Conservation (phyloP, 2,888 invertebrate genomes). For the Gortyna flavago region DNA sequence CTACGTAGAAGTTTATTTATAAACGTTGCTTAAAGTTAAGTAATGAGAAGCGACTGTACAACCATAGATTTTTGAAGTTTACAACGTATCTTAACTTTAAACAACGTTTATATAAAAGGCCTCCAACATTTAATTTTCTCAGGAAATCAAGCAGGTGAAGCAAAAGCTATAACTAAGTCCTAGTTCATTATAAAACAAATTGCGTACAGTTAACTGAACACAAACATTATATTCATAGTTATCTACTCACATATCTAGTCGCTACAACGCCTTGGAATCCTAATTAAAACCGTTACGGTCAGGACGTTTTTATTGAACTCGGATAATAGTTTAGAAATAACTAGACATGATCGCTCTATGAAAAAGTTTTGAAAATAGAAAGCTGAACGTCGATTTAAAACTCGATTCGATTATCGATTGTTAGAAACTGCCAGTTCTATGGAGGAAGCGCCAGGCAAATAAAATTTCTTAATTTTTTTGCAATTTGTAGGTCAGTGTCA, state of each 20-base stretch:
- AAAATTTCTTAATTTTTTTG: too few species aligned
- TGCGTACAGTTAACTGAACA: slow-evolving; percentile 39
- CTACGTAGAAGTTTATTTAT: neutral
- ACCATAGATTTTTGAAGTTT: neutral
- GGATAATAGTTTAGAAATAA: slow-evolving; percentile 12
- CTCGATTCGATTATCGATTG: neutral
- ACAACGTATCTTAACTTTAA: neutral
- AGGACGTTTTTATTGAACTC: slow-evolving; percentile 36
- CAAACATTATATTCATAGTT: slow-evolving; percentile 36
- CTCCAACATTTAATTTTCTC: neutral
- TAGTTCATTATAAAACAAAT: slow-evolving; percentile 51
- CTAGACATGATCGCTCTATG: slow-evolving; percentile 4
- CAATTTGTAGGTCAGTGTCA: too few species aligned
- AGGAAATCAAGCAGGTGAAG: slow-evolving; percentile 24
- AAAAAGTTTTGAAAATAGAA: slow-evolving; percentile 16
- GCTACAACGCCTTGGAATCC: slow-evolving; percentile 34
- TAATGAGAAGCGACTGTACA: neutral
- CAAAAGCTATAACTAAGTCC: slow-evolving; percentile 28
- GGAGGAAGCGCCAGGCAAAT: neutral
- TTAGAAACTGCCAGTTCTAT: neutral
- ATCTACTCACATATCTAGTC: slow-evolving; percentile 25
- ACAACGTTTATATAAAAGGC: neutral
- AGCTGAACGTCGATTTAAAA: neutral
- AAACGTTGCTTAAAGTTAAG: neutral
- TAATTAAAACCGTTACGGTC: slow-evolving; percentile 45